These are phyloP conservation scores for Pterois miles DNA, from an alignment of 2,797 vertebrate species.

Conservation along the genomic window DNA sequence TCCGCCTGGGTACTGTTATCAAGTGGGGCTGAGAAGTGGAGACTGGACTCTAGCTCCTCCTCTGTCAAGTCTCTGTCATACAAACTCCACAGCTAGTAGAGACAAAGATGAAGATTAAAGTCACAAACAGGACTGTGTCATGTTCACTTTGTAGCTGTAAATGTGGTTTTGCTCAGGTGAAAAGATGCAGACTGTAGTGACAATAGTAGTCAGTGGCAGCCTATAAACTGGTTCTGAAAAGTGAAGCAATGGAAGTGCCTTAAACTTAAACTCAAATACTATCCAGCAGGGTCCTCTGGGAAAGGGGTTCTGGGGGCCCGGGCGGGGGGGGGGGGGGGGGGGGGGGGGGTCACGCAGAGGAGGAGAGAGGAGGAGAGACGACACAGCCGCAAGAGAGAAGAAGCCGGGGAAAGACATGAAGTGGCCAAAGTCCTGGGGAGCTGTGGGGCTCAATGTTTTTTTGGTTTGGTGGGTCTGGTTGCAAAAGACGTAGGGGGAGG, in stretches of 20 bases:
- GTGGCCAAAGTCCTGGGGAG: too few relatives aligned
- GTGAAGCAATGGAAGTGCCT: not conserved
- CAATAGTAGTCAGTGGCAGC: not conserved
- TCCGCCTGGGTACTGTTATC: conserved; percentile 88
- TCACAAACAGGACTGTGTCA: not conserved
- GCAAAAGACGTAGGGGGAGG: too few relatives aligned
- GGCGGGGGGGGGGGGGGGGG: too few relatives aligned
- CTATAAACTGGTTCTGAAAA: not conserved
- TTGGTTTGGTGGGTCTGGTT: too few relatives aligned
- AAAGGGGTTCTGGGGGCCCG: too few relatives aligned
- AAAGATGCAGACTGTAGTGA: not conserved
- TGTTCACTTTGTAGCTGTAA: not conserved
- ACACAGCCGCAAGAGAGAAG: too few relatives aligned
- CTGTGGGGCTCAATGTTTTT: too few relatives aligned
- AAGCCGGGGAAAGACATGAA: too few relatives aligned
- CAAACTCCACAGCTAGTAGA: conserved; percentile 82
- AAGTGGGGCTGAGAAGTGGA: conserved; percentile 84
- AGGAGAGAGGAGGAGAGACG: too few relatives aligned
- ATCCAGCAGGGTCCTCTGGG: too few relatives aligned
- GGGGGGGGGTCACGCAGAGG: too few relatives aligned
- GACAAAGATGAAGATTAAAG: conserved; percentile 9
- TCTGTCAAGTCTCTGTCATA: conserved; percentile 81
- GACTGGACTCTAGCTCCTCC: conserved; percentile 85
- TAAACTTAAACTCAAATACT: too few relatives aligned
- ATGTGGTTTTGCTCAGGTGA: not conserved